Percentiles rank a stretch among this genome's conserved stretches.
Evolutionary conservation across 2,888 invertebrate species (phyloP).

Genomic region (Coenonympha glycerion): DNA sequence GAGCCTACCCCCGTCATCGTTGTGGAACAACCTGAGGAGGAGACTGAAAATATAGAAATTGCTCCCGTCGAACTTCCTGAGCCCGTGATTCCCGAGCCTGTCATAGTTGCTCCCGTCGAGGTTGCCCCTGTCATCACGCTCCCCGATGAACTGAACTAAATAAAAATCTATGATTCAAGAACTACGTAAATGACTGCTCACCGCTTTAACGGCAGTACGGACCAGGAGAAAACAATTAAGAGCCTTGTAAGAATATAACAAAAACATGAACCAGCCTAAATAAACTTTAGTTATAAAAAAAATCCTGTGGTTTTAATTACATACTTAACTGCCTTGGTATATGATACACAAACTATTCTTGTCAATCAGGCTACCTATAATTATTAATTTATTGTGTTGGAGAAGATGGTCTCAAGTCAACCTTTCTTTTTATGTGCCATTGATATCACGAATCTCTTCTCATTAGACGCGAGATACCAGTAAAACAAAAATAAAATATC

Average conservation of each 20-base stretch:
- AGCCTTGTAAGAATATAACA: neutral
- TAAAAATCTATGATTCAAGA: neutral
- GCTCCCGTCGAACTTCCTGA: conserved; percentile 1
- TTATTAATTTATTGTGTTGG: too few species aligned
- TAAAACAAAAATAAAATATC: too few species aligned
- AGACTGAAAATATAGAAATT: conserved; percentile 4
- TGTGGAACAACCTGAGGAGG: conserved; percentile 14
- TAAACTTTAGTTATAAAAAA: neutral
- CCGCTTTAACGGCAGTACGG: neutral
- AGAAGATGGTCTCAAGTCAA: too few species aligned
- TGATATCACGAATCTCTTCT: too few species aligned
- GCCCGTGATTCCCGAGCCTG: conserved; percentile 2
- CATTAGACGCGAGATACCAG: too few species aligned
- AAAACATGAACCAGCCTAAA: neutral
- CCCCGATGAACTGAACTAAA: conserved; percentile 15
- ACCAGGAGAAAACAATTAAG: neutral
- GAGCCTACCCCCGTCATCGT: conserved; percentile 19
- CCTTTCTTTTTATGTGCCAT: too few species aligned
- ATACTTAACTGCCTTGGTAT: neutral
- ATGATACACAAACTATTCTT: too few species aligned
- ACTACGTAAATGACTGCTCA: neutral
- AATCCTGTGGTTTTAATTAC: neutral
- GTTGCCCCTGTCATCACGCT: conserved; percentile 16
- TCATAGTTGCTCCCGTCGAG: conserved; percentile 5
- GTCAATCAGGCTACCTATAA: too few species aligned